A percentile compares a stretch with the other conserved stretches of the same genome.
Evolutionary conservation across 2,113 vertebrate species (phyloP).

Genomic region (Elanus axillaris): DNA sequence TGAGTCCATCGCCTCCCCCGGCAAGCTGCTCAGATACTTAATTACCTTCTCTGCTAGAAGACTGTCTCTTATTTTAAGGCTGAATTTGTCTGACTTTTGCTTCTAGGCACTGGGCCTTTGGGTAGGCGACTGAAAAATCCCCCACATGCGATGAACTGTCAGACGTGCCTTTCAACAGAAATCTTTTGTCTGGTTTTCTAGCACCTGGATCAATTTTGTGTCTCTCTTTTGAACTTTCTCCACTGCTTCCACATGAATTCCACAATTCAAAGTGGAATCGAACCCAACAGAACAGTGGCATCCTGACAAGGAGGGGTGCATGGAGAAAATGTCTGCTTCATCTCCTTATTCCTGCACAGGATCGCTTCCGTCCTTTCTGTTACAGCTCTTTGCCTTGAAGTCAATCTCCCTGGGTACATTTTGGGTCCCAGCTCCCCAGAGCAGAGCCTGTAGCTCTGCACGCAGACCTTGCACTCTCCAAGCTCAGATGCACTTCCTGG

Average conservation of each 20-base stretch:
- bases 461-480: not conserved
- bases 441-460: not conserved
- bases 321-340: not conserved
- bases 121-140: not conserved
- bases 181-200: not conserved
- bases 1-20: not conserved
- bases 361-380: not conserved
- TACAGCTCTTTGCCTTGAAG: not conserved
- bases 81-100: not conserved
- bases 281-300: not conserved
- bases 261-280: not conserved
- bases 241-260: not conserved
- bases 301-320: not conserved
- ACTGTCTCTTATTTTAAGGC: not conserved
- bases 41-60: not conserved
- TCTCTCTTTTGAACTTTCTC: not conserved
- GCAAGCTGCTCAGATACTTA: constrained; percentile 6
- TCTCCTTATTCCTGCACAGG: not conserved
- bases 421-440: not conserved
- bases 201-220: not conserved
- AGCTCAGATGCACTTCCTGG: not conserved
- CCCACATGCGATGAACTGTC: not conserved
- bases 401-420: not conserved
- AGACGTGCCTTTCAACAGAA: not conserved
- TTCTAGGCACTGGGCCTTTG: not conserved